Base-by-base conservation (phyloP, 1,140 invertebrate species). In the Alviniconcha marisindica region DNA sequence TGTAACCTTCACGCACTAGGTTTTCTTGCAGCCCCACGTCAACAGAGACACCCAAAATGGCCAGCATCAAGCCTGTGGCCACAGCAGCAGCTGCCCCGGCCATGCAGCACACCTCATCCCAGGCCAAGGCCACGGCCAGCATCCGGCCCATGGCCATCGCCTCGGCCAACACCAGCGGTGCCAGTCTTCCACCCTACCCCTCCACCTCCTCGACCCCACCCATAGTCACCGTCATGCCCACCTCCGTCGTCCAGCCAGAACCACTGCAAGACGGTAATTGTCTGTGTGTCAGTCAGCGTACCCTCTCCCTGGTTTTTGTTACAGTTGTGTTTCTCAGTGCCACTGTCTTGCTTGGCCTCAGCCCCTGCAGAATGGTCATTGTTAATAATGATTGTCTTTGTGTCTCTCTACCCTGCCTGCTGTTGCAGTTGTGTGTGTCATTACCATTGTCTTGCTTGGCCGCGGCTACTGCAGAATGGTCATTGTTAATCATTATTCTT, bases 21-120 rank as follows among this genome's bases (percentile, higher is more conserved):
- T 80, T 3, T 83, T n/a, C 63, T 51, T 38, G 80, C 94, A 95
- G 74, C 94, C 94, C 79, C 96, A 96, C 85, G 95, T 96, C 90
- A 94, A 95, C 94, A 0, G 97, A 98, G 88, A 96, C 97, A 12
- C 93, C 93, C 15, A 96, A 96, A 0, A 96, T 96, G 18, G 97
- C 98, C 18, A 98, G 98, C 92, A 98, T 99, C 44, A 97, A 97
- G 91, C 98, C 98, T 0, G 97, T 99, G 96, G 96, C 97, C 21
- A 87, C 89, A 14, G 88, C 87, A 36, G 84, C 88, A 24, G 84
- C 88, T n/a, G 84, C 89, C 24, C 86, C 88, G 84, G 94, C 92
- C 82, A 92, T 89, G 77, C 90, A 91, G 79, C 92, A 90, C 86
- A 91, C 85, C 51, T 78, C 84, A 18, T 88, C 85, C 38, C 89